Conservation (phyloP, 2,888 invertebrate genomes). For the Tryphoninae sp. region DNA sequence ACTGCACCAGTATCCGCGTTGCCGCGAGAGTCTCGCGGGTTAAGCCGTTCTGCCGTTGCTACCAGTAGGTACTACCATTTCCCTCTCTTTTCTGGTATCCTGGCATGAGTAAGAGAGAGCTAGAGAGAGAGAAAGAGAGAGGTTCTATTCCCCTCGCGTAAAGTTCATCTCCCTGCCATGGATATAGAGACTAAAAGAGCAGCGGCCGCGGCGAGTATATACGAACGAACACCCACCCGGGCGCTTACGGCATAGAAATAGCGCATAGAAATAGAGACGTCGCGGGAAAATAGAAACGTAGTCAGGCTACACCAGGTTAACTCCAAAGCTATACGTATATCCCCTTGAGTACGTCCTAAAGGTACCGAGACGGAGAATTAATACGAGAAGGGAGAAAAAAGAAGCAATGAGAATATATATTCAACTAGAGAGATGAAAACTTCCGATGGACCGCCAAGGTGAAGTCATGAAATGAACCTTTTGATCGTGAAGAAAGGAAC, state of each 20-base stretch:
- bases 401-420: slow-evolving; percentile 27
- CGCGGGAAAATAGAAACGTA: slow-evolving; percentile 52
- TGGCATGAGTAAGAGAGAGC: slow-evolving; percentile 13
- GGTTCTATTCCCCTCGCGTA: slow-evolving; percentile 53
- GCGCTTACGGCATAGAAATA: slow-evolving; percentile 34
- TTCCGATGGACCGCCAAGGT: neutral
- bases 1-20: slow-evolving; percentile 55
- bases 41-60: slow-evolving; percentile 58
- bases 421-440: slow-evolving; percentile 4
- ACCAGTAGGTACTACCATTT: slow-evolving; percentile 3
- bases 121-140: neutral
- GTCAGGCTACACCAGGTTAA: slow-evolving; percentile 34
- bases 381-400: slow-evolving; percentile 29
- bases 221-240: neutral
- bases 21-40: slow-evolving; percentile 54
- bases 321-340: slow-evolving; percentile 26
- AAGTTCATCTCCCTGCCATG: slow-evolving; percentile 39
- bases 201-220: slow-evolving; percentile 26
- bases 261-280: slow-evolving; percentile 48
- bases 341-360: slow-evolving; percentile 9
- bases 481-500: slow-evolving; percentile 2
- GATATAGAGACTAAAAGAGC: slow-evolving; percentile 49
- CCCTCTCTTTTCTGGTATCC: slow-evolving; percentile 54
- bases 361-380: slow-evolving; percentile 40
- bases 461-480: slow-evolving; percentile 25